Percentiles rank a stretch among this genome's conserved stretches.
phyloP scores from a whole-genome alignment of 2,888 invertebrate species.

The Prosapia bicincta region DNA sequence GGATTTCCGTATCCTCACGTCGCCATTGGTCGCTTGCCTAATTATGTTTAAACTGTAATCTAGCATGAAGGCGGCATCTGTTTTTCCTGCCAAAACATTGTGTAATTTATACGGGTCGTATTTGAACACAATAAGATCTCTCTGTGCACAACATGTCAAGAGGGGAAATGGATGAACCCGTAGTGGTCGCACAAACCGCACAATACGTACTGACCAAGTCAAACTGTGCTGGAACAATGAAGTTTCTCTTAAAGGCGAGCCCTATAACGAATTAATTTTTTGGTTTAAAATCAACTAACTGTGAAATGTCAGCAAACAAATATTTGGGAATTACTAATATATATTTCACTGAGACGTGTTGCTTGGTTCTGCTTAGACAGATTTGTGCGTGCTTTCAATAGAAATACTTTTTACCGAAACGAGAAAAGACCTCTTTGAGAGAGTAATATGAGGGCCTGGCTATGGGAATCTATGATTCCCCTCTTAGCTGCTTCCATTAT shows the following conservation, averaged over 20 bases:
- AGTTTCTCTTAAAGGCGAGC: background rate
- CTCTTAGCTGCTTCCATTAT: no score
- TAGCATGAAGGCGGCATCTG: conserved; percentile 20
- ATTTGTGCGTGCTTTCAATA: no score
- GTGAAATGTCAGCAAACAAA: background rate
- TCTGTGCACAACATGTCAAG: background rate
- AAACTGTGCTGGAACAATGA: background rate
- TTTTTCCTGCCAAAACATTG: conserved; percentile 10
- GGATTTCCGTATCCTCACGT: background rate
- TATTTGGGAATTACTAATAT: background rate
- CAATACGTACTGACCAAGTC: background rate
- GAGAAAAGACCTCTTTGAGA: no score
- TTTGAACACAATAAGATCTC: conserved; percentile 7
- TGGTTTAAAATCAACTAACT: background rate
- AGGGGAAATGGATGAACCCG: background rate
- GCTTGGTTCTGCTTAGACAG: no score
- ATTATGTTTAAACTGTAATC: conserved; percentile 3
- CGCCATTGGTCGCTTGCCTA: conserved; percentile 7
- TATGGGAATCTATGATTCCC: no score
- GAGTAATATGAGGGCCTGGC: no score
- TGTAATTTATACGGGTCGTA: conserved; percentile 24
- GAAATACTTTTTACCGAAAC: no score
- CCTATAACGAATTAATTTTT: background rate
- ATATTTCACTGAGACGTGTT: no score
- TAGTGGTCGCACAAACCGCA: background rate